Conservation (phyloP, 2,113 vertebrate species). For the Tragelaphus buxtoni region DNA sequence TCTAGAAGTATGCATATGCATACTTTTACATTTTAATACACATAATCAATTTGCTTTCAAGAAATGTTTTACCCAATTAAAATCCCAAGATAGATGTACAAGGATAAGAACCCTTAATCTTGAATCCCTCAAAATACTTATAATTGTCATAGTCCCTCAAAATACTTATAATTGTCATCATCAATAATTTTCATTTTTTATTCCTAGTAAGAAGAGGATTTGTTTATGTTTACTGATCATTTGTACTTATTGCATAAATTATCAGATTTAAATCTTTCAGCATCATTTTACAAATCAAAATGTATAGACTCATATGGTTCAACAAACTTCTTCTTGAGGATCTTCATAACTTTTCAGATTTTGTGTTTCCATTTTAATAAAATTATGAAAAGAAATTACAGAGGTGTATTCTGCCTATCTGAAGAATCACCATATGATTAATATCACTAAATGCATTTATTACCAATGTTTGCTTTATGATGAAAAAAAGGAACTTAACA, state of each 20-base stretch:
- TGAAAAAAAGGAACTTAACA: background rate
- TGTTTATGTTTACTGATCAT: background rate
- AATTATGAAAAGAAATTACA: background rate
- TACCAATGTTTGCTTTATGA: background rate
- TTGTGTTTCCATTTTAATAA: background rate
- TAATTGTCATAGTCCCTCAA: background rate
- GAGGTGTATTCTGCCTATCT: background rate
- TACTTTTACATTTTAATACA: background rate
- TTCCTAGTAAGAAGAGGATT: background rate
- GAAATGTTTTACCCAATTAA: background rate
- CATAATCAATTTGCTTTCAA: background rate
- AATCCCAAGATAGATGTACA: background rate
- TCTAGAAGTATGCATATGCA: background rate
- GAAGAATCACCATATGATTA: background rate
- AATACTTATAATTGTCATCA: too few species aligned
- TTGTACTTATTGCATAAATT: background rate
- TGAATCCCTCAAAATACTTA: background rate
- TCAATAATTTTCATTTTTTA: background rate
- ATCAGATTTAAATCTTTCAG: background rate
- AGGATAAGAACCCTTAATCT: background rate
- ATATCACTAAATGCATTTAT: background rate
- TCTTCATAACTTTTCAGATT: background rate
- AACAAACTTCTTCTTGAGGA: background rate
- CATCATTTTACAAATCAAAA: background rate
- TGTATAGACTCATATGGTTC: background rate